A percentile compares a stretch with the other conserved stretches of the same genome.
Conservation (phyloP, 2,797 vertebrate genomes). For the Molossus alvarezi region DNA sequence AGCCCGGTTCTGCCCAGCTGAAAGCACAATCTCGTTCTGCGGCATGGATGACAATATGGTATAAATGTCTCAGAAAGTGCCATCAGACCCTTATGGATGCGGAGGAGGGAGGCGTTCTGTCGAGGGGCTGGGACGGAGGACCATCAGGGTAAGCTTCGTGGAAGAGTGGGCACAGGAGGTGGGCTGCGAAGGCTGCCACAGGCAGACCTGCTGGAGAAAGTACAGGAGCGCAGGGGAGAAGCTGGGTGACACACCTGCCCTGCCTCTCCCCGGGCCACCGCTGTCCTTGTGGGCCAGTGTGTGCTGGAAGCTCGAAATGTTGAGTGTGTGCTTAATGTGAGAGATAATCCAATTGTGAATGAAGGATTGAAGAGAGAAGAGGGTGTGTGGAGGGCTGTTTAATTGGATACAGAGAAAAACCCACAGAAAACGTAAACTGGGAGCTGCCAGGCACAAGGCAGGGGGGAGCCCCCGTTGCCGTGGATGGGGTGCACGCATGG, state of each 20-base stretch:
- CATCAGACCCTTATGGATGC: background rate
- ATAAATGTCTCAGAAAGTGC: background rate
- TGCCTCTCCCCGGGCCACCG: accelerated
- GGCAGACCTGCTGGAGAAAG: background rate
- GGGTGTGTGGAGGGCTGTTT: background rate
- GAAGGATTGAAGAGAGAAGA: background rate
- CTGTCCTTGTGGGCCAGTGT: background rate
- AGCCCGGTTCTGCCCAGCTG: background rate
- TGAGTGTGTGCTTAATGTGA: background rate
- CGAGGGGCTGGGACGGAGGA: background rate
- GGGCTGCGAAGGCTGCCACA: background rate
- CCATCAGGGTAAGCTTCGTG: background rate
- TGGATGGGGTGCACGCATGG: too few relatives aligned
- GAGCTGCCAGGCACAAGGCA: background rate
- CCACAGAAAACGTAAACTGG: background rate
- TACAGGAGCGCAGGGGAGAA: background rate
- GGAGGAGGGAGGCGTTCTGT: background rate
- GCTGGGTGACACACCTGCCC: background rate
- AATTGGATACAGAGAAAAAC: background rate
- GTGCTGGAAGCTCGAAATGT: background rate
- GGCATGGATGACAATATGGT: accelerated
- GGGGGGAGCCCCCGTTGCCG: background rate
- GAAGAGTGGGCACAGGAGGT: background rate
- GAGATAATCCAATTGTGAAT: background rate
- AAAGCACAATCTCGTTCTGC: background rate